These are phyloP conservation scores for Genyomyrus donnyi DNA, from an alignment of 2,113 vertebrate species.

Conservation along the genomic window DNA sequence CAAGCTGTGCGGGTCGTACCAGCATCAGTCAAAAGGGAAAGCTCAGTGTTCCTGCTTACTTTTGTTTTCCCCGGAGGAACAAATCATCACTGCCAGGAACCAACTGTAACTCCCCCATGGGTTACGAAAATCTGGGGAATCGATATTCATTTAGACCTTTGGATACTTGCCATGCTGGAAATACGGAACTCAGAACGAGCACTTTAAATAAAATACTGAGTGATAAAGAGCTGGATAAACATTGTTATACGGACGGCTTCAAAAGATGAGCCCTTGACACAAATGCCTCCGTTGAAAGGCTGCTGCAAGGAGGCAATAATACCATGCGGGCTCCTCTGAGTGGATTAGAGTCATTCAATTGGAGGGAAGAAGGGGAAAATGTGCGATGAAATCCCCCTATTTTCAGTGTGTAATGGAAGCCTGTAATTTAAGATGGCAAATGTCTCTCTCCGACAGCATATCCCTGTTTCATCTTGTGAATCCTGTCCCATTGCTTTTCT, in stretches of 20 bases:
- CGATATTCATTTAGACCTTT: conserved; percentile 64
- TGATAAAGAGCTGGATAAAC: conserved; percentile 31
- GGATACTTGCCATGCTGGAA: conserved; percentile 48
- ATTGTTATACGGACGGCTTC: conserved; percentile 23
- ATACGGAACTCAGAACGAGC: conserved; percentile 28
- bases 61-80: conserved; percentile 52
- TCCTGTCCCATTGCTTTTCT: conserved; percentile 30
- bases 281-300: conserved; percentile 22
- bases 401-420: conserved; percentile 51
- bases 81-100: conserved; percentile 58
- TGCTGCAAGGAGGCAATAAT: conserved; percentile 19
- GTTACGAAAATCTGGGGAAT: conserved; percentile 63
- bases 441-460: conserved; percentile 44
- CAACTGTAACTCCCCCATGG: conserved; percentile 56
- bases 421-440: conserved; percentile 52
- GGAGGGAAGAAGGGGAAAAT: conserved; percentile 48
- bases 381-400: conserved; percentile 48
- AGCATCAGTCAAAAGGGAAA: conserved; percentile 24
- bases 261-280: conserved; percentile 26
- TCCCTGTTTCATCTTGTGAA: conserved; percentile 50
- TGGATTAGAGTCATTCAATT: conserved; percentile 42
- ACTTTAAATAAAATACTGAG: conserved; percentile 31
- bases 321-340: conserved; percentile 37
- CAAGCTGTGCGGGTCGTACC: not conserved
- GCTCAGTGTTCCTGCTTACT: conserved; percentile 35